These are phyloP conservation scores for Triplophysa bombifrons DNA, from an alignment of 2,797 vertebrate genomes.

Conservation along the genomic window DNA sequence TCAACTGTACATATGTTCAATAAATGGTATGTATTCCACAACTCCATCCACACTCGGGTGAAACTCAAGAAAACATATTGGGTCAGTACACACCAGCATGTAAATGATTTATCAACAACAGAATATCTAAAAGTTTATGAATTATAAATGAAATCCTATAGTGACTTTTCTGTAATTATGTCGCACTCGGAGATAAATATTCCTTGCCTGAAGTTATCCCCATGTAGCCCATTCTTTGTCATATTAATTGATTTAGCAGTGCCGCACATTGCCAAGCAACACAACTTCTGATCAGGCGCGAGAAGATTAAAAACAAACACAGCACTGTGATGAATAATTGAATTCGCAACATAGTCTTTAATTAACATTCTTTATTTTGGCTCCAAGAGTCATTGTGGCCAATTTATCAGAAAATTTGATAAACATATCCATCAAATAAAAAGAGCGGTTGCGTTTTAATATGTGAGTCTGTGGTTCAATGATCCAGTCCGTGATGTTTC, in stretches of 20 bases:
- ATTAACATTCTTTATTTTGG: conserved; percentile 62
- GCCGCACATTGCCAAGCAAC: conserved; percentile 32
- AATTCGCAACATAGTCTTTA: conserved; percentile 58
- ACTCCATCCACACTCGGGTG: background rate
- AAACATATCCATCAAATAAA: conserved; percentile 72
- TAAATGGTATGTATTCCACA: background rate
- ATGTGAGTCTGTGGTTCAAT: conserved; percentile 57
- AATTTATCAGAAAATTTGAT: conserved; percentile 66
- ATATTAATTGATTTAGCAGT: conserved; percentile 35
- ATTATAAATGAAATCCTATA: conserved; percentile 25
- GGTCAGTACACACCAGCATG: background rate
- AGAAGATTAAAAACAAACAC: conserved; percentile 54
- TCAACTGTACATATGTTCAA: background rate
- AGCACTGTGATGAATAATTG: conserved; percentile 56
- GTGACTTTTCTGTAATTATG: conserved; percentile 31
- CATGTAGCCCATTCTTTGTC: conserved; percentile 36
- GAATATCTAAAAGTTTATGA: conserved; percentile 13
- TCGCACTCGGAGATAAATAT: conserved; percentile 36
- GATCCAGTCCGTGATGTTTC: conserved; percentile 63
- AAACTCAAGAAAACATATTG: background rate
- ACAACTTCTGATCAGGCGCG: conserved; percentile 43
- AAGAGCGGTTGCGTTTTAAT: conserved; percentile 58
- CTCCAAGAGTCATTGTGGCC: conserved; percentile 55
- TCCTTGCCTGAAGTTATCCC: conserved; percentile 28
- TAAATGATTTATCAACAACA: conserved; percentile 2